phyloP scores from a whole-genome alignment of 64 coral and sea anemone species.

The Stichodactyla helianthus region DNA sequence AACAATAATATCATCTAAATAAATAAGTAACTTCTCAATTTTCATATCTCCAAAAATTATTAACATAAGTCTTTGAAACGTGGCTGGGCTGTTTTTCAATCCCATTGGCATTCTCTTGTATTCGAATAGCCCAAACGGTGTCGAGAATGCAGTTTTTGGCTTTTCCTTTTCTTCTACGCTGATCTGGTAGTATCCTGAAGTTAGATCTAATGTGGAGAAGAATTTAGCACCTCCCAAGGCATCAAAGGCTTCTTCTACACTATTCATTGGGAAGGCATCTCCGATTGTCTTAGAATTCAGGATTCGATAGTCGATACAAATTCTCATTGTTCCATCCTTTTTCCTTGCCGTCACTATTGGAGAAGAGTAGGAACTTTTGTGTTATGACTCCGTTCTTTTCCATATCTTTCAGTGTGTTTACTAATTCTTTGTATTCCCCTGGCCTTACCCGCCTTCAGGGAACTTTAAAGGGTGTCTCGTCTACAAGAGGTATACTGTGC shows the following conservation, averaged over 20 bases:
- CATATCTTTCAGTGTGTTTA: not conserved
- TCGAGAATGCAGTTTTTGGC: constrained; percentile 36
- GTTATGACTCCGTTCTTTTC: not conserved
- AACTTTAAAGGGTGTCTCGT: not conserved
- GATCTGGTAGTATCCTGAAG: not conserved
- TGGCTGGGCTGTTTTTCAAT: constrained; percentile 15
- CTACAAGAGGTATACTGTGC: not conserved
- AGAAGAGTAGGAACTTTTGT: constrained; percentile 3
- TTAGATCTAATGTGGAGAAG: constrained; percentile 28
- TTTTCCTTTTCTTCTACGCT: constrained; percentile 27
- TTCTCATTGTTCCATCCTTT: not conserved
- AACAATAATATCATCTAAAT: constrained; percentile 33
- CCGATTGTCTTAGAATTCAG: not conserved
- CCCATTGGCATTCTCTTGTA: constrained; percentile 43
- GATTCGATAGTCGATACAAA: constrained; percentile 23
- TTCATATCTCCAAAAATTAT: constrained; percentile 26
- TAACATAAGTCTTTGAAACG: constrained; percentile 41
- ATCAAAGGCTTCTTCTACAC: constrained; percentile 3
- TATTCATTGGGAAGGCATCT: not conserved
- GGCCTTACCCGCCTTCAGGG: not conserved
- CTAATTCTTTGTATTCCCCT: not conserved
- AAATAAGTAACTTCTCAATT: constrained; percentile 8
- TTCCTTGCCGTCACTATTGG: not conserved
- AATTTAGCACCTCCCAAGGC: not conserved
- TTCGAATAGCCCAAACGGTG: constrained; percentile 34